A percentile compares a stretch with the other conserved stretches of the same genome.
Conservation (phyloP, 2,113 vertebrate species). For the Anguilla rostrata region DNA sequence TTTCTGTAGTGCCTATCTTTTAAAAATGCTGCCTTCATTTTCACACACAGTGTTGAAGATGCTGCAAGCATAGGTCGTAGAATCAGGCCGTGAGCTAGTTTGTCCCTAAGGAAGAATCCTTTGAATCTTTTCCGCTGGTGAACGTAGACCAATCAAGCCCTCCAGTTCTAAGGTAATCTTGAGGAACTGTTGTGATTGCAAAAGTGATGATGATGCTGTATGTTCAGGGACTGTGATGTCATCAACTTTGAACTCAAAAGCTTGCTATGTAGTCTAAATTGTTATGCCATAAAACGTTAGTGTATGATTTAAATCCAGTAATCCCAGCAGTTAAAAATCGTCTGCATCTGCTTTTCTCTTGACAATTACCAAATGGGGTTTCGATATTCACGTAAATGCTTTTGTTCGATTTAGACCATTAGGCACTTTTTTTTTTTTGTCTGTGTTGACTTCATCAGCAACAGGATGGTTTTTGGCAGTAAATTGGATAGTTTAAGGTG, state of each 20-base stretch:
- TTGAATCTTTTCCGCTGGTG: slow-evolving; percentile 96
- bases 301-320: slow-evolving; percentile 14
- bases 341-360: slow-evolving; percentile 39
- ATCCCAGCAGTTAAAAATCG: background rate
- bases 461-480: slow-evolving; percentile 43
- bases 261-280: slow-evolving; percentile 17
- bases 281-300: slow-evolving; percentile 37
- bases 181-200: slow-evolving; percentile 62
- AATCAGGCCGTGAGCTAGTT: slow-evolving; percentile 99
- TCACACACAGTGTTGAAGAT: slow-evolving; percentile 99
- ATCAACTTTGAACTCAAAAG: slow-evolving; percentile 7
- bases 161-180: slow-evolving; percentile 98
- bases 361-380: slow-evolving; percentile 39
- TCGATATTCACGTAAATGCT: slow-evolving; percentile 46
- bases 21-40: slow-evolving; percentile 97
- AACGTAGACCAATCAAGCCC: slow-evolving; percentile 97
- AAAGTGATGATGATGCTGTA: slow-evolving; percentile 51
- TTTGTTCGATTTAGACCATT: slow-evolving; percentile 65
- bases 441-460: slow-evolving; percentile 26
- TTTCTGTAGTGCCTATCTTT: slow-evolving; percentile 62
- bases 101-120: slow-evolving; percentile 96
- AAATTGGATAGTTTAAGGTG: slow-evolving; percentile 40
- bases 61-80: slow-evolving; percentile 98
- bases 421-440: slow-evolving; percentile 47
- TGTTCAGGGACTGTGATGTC: slow-evolving; percentile 49